Evolutionary conservation across 2,797 vertebrate species (phyloP), one percentile per base, ranked within the genome.

Genomic region (Cirrhinus molitorella): DNA sequence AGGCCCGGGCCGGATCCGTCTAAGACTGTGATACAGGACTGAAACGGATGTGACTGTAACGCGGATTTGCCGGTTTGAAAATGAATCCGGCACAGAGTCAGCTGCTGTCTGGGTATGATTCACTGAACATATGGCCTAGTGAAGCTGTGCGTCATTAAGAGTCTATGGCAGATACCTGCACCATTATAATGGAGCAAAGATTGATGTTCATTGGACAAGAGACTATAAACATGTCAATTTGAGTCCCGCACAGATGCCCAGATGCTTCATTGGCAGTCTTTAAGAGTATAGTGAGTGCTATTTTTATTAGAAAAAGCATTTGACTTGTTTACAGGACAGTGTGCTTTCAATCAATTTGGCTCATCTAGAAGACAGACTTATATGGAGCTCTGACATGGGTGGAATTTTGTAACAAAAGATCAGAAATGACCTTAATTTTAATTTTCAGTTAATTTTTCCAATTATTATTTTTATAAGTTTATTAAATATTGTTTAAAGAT

Each of bases 101-200:
- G n/a, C n/a, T n/a, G n/a, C n/a, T n/a, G n/a, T n/a, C n/a, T 23
- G 17, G 17, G 49, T 51, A 57, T 61, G 21, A 68, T n/a, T 40
- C 9, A 66, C 34, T n/a, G 19, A 12, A 45, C 21, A 43, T n/a
- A 47, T 11, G 14, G 23, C 4, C 43, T 8, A 49, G 23, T 28
- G n/a, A 61, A 31, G 57, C 21, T 70, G 23, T 5, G 23, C 16
- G 0, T 49, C 16, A 49, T 4, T 6, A 49, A 23, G 23, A 70
- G 14, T 17, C 3, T 10, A 71, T 71, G 67, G 14, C 25, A 51
- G 45, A 51, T 51, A 72, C 45, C 10, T 31, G 25, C 31, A 72
- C 25, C 25, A 21, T 13, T 51, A 49, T 72, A 72, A 72, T 49
- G 45, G 3, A 31, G 16, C 70, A 72, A 51, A 72, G 71, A 73